Conservation (phyloP, 2,888 invertebrate genomes). For the Anthrax anthrax region DNA sequence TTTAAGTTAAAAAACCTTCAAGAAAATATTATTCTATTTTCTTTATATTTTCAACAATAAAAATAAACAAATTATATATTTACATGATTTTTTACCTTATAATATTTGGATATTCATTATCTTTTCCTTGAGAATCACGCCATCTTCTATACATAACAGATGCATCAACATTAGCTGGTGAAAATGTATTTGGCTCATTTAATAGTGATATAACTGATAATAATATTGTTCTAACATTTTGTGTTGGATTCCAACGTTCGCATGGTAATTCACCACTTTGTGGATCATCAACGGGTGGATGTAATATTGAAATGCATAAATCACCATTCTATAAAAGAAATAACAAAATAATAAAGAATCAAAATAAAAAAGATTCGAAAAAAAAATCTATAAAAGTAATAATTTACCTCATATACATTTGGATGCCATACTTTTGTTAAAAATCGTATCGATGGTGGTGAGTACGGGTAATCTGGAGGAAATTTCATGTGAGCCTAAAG, state of each 20-base stretch:
- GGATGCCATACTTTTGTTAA: conserved; percentile 99
- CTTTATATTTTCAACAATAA: no score
- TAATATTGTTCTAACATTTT: conserved; percentile 96
- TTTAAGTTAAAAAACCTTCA: no score
- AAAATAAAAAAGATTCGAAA: conserved; percentile 1
- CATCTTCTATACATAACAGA: conserved; percentile 98
- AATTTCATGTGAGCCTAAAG: conserved; percentile 97
- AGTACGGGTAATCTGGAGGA: conserved; percentile 96
- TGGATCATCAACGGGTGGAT: conserved; percentile 98
- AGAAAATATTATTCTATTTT: no score
- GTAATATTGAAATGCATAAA: conserved; percentile 96
- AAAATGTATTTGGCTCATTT: conserved; percentile 99
- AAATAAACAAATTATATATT: no score
- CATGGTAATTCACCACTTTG: conserved; percentile 97
- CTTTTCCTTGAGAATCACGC: conserved; percentile 94
- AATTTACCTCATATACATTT: conserved; percentile 95
- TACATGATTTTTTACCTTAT: conserved; percentile 75
- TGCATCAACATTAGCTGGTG: conserved; percentile 99
- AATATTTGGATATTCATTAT: conserved; percentile 98
- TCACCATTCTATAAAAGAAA: conserved; percentile 75
- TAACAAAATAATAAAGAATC: conserved; percentile 7
- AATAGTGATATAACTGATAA: conserved; percentile 95
- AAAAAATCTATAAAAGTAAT: conserved; percentile 15
- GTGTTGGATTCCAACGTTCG: conserved; percentile 99
- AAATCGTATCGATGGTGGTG: conserved; percentile 95